phyloP scores from a whole-genome alignment of 2,113 vertebrate genomes.

The Orientallactaga bullata region DNA sequence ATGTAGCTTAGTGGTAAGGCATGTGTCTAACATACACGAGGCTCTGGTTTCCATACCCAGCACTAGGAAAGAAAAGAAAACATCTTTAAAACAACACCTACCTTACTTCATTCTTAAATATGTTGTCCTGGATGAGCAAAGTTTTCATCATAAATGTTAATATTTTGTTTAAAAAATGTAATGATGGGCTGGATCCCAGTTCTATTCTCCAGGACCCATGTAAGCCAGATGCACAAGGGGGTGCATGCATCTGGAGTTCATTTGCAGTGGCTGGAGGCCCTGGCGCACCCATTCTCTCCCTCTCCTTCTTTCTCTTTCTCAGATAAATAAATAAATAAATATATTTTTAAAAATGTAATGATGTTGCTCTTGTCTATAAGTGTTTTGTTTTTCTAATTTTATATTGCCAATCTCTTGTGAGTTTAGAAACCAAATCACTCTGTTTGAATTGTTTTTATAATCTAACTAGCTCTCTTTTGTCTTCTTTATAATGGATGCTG shows the following conservation, averaged over 20 bases:
- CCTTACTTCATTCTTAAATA: slow-evolving; percentile 7
- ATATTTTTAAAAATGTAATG: not conserved
- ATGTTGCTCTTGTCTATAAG: not conserved
- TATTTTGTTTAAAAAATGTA: not conserved
- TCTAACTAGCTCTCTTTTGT: not conserved
- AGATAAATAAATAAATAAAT: too few species aligned
- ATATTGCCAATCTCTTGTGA: not conserved
- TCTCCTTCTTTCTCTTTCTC: too few species aligned
- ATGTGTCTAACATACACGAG: not conserved
- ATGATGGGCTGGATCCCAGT: too few species aligned
- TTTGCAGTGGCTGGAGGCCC: too few species aligned
- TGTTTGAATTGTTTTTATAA: slow-evolving; percentile 1
- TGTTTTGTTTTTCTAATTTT: not conserved
- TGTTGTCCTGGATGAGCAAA: not conserved
- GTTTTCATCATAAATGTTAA: not conserved
- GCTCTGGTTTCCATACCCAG: not conserved
- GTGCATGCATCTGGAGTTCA: too few species aligned
- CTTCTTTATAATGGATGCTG: not conserved
- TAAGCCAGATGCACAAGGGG: too few species aligned
- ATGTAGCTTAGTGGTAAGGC: not conserved
- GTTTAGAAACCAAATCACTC: not conserved
- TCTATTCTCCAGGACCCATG: too few species aligned
- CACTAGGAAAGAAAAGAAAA: not conserved
- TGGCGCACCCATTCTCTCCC: too few species aligned
- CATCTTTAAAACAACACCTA: not conserved